Conservation (phyloP, 2,797 vertebrate species). For the Potorous gilbertii region DNA sequence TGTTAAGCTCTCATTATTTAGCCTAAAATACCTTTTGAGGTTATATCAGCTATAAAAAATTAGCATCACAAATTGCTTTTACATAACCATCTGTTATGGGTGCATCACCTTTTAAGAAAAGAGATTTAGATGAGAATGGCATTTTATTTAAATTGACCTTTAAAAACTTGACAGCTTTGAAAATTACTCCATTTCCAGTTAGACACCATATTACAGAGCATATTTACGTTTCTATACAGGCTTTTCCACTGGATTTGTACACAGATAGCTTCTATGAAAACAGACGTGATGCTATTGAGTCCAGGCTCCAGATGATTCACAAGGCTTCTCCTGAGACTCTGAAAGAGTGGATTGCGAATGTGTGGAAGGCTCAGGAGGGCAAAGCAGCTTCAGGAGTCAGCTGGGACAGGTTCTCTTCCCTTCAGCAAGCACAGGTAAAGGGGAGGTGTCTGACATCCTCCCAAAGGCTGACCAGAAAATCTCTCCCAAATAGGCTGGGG, state of each 20-base stretch:
- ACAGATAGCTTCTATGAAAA: constrained; percentile 95
- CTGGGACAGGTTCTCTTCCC: constrained; percentile 93
- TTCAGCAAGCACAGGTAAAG: constrained; percentile 87
- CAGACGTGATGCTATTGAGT: constrained; percentile 87
- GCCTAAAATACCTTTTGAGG: neutral
- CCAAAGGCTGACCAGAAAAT: neutral
- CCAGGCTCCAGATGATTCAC: constrained; percentile 86
- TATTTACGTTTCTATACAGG: constrained; percentile 83
- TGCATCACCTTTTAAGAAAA: neutral
- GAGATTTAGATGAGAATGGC: neutral
- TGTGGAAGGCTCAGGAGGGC: constrained; percentile 89
- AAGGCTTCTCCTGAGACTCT: constrained; percentile 86
- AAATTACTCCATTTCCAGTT: neutral
- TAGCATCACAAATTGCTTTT: constrained; percentile 1
- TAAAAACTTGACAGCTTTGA: neutral
- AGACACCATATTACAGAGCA: neutral
- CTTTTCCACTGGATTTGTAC: constrained; percentile 92
- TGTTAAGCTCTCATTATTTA: neutral
- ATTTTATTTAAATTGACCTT: neutral
- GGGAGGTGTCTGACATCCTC: neutral
- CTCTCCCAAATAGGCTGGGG: neutral
- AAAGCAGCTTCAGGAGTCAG: constrained; percentile 87
- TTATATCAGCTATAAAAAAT: neutral
- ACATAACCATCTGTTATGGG: neutral
- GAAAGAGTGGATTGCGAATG: constrained; percentile 84